Evolutionary conservation across 2,888 invertebrate species (phyloP).

Genomic region (Hirudinaria manillensis): DNA sequence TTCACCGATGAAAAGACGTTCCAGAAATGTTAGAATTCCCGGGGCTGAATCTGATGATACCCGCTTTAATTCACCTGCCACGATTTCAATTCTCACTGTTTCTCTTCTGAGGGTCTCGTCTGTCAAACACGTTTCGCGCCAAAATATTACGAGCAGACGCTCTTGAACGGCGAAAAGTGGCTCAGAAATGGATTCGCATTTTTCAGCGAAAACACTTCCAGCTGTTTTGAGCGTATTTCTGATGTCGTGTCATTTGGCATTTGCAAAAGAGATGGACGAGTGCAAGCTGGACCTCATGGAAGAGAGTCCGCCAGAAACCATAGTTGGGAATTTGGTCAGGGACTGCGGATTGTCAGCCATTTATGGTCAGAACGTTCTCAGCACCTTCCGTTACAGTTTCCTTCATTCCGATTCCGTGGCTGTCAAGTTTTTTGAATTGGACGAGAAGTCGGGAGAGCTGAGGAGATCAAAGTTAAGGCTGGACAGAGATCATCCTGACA

Average conservation of each 20-base stretch:
- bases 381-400: constrained; percentile 36
- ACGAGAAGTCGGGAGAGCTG: constrained; percentile 37
- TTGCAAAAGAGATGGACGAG: not conserved
- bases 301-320: constrained; percentile 33
- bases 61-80: too few species aligned
- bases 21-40: too few species aligned
- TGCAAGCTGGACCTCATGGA: constrained; percentile 31
- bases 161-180: too few species aligned
- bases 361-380: constrained; percentile 30
- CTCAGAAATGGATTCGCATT: too few species aligned
- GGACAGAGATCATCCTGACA: constrained; percentile 37
- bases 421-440: constrained; percentile 34
- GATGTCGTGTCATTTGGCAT: not conserved
- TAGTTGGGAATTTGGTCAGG: constrained; percentile 33
- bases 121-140: too few species aligned
- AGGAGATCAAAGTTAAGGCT: constrained; percentile 34
- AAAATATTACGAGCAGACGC: too few species aligned
- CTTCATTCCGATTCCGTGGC: constrained; percentile 31
- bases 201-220: too few species aligned
- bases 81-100: too few species aligned
- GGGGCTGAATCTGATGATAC: too few species aligned
- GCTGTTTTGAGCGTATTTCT: too few species aligned
- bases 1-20: too few species aligned
- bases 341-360: constrained; percentile 31
- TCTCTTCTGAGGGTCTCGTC: too few species aligned